Conservation (phyloP, 2,888 invertebrate genomes). For the Tenthredo distinguenda region DNA sequence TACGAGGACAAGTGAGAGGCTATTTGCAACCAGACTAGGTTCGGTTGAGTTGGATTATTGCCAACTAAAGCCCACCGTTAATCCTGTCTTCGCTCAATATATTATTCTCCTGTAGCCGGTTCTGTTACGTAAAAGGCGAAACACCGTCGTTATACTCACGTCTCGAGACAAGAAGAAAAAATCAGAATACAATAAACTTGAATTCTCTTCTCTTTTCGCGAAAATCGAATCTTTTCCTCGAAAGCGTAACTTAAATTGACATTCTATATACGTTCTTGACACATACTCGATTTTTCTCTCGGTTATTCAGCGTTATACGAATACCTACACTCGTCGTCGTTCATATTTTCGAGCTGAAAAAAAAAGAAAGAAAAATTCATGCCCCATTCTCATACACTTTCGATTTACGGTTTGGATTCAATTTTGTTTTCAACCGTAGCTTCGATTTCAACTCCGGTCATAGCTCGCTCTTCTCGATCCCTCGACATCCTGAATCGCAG, state of each 20-base stretch:
- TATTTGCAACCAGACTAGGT: slow-evolving; percentile 26
- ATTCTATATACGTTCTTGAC: neutral
- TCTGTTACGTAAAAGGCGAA: neutral
- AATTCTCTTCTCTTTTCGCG: neutral
- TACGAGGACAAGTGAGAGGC: slow-evolving; percentile 14
- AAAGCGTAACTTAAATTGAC: neutral
- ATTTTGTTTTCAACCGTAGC: slow-evolving; percentile 10
- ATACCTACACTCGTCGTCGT: neutral
- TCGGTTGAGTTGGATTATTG: slow-evolving; percentile 9
- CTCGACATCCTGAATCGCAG: neutral
- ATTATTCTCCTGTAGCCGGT: neutral
- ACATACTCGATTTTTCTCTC: neutral
- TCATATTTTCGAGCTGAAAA: neutral
- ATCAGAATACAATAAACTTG: neutral
- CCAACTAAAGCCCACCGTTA: slow-evolving; percentile 1
- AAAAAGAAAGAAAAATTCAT: neutral
- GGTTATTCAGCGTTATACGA: neutral
- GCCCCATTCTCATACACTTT: neutral
- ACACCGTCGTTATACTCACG: slow-evolving; percentile 4
- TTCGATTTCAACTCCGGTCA: neutral
- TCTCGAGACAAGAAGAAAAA: neutral
- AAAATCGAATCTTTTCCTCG: neutral
- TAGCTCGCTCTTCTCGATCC: neutral
- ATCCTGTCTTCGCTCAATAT: neutral
- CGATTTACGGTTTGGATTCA: neutral